Percentiles rank a stretch among this genome's conserved stretches.
Conservation (phyloP, 2,113 vertebrate species). For the Cepphus grylle region DNA sequence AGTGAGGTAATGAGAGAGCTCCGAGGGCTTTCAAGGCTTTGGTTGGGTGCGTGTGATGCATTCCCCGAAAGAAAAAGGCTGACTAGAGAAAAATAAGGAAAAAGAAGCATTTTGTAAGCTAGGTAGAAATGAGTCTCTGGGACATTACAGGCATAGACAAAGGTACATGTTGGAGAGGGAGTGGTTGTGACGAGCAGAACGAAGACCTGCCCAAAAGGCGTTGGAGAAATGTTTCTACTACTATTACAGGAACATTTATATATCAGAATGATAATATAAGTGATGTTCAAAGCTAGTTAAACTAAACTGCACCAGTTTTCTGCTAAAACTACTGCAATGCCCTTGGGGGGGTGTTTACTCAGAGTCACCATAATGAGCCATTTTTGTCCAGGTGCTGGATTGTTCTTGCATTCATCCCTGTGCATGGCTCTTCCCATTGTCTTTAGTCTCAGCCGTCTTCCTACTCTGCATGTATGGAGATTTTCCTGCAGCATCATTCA, state of each 20-base stretch:
- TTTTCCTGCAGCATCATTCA: conserved; percentile 28
- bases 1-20: neutral
- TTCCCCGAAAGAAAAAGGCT: neutral
- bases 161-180: neutral
- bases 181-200: neutral
- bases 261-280: neutral
- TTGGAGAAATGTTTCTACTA: neutral
- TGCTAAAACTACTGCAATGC: neutral
- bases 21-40: neutral
- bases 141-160: neutral
- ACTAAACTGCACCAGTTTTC: neutral
- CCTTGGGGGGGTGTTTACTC: neutral
- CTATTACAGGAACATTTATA: neutral
- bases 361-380: neutral
- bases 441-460: neutral
- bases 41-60: neutral
- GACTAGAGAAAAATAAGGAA: neutral
- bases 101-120: neutral
- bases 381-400: neutral
- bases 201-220: neutral
- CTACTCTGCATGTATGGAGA: neutral
- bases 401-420: neutral
- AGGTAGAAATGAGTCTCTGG: neutral
- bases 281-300: neutral
- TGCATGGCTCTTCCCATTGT: neutral